These are phyloP conservation scores for Panurus biarmicus DNA, from an alignment of 2,113 vertebrate species.

Conservation along the genomic window DNA sequence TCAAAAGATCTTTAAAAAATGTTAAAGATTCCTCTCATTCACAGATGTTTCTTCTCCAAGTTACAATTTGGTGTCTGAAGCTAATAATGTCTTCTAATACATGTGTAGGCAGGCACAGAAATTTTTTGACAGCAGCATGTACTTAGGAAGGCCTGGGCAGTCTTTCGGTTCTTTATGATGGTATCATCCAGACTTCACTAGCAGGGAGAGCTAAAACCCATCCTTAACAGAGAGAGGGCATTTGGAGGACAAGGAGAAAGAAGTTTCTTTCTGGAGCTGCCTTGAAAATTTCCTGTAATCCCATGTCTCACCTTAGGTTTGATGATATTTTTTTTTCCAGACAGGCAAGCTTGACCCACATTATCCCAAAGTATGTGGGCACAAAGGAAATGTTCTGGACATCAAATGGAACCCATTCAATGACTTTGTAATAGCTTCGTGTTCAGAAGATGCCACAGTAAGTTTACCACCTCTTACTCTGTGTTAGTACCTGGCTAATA, in stretches of 20 bases:
- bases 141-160: not conserved
- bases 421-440: constrained; percentile 88
- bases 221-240: not conserved
- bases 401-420: constrained; percentile 94
- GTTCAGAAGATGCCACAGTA: constrained; percentile 88
- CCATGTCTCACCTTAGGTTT: not conserved
- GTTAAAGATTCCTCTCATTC: not conserved
- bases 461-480: constrained; percentile 20
- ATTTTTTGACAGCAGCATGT: not conserved
- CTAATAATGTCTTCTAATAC: not conserved
- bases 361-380: constrained; percentile 84
- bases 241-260: not conserved
- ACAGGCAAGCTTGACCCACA: constrained; percentile 89
- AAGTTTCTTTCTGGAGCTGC: not conserved
- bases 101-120: not conserved
- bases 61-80: not conserved
- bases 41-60: not conserved
- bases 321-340: constrained; percentile 61
- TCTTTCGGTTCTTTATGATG: not conserved
- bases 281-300: not conserved
- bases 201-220: not conserved
- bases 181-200: not conserved
- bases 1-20: not conserved
- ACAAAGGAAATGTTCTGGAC: constrained; percentile 86
- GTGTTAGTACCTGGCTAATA: not conserved